These are phyloP conservation scores for Leptoteleia sp. DNA, from an alignment of 1,140 invertebrate species.

Conservation along the genomic window DNA sequence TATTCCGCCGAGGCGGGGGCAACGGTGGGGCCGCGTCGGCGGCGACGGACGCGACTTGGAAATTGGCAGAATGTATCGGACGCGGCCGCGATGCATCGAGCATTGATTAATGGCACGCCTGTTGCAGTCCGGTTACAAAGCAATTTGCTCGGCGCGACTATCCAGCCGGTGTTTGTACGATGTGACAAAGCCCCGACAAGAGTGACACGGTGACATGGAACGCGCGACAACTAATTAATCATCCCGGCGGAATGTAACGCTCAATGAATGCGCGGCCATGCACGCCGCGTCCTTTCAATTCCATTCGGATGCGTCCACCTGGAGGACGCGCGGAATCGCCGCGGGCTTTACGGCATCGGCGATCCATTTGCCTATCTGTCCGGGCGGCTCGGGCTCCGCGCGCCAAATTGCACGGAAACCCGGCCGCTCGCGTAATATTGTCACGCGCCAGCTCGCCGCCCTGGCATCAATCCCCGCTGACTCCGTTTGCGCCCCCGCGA, in stretches of 20 bases:
- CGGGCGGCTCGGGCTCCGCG: slow-evolving; percentile 38
- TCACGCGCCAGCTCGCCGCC: background rate
- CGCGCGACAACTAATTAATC: slow-evolving; percentile 81
- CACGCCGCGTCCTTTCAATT: slow-evolving; percentile 70
- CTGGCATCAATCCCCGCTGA: slow-evolving; percentile 26
- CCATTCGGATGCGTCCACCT: slow-evolving; percentile 53
- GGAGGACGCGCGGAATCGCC: slow-evolving; percentile 48
- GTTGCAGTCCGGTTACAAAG: slow-evolving; percentile 81
- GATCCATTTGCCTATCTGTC: slow-evolving; percentile 72
- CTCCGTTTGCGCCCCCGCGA: slow-evolving; percentile 40
- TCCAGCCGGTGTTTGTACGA: slow-evolving; percentile 74
- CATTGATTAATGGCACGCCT: slow-evolving; percentile 82
- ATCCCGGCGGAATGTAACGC: slow-evolving; percentile 74
- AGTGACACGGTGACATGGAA: slow-evolving; percentile 81
- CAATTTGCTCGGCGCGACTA: slow-evolving; percentile 77
- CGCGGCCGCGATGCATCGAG: slow-evolving; percentile 73
- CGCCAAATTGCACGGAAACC: slow-evolving; percentile 40
- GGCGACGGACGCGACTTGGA: slow-evolving; percentile 69
- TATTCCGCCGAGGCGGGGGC: slow-evolving; percentile 51
- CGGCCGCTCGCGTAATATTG: background rate
- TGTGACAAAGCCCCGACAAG: slow-evolving; percentile 81
- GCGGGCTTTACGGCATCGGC: slow-evolving; percentile 42
- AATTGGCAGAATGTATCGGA: slow-evolving; percentile 77
- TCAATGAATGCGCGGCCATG: slow-evolving; percentile 77
- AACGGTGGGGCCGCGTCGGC: slow-evolving; percentile 33